Base-by-base conservation (phyloP, 1,140 invertebrate species). In the Drosophila kanapiae region DNA sequence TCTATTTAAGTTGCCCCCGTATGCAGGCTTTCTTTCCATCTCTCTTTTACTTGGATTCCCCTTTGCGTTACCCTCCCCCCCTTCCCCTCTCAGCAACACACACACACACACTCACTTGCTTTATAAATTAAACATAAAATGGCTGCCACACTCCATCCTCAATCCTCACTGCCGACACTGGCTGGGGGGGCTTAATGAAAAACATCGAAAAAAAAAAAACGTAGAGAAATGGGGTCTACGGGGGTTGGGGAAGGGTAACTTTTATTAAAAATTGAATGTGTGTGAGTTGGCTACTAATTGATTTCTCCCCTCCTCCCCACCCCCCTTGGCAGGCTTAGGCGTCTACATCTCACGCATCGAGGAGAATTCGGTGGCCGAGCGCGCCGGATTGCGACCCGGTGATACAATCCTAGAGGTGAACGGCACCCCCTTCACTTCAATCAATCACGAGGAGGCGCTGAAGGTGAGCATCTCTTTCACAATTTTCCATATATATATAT, bases 321-420 rank as follows among this genome's bases (percentile, higher is more conserved):
- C 38, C 23, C 27, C 31, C 33, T 59, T 40, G 6, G 16, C 94
- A 97, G 96, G 96, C 82, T 95, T 96, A 75, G 96, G 97, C 86
- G 97, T 98, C 82, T 97, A 97, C 93, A 97, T 97, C 93, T 97
- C 97, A 78, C 94, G 97, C 78, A 96, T 97, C 71, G 97, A 97
- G 92, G 96, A 97, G 91, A 96, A 96, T 61, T 97, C 97, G 81
- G 95, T 97, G 63, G 97, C 97, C 57, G 97, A 97, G 92, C 94
- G 96, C 69, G 96, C 96, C 76, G 97, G 97, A 75, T 94, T 98
- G 58, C 95, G 96, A 83, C 96, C 97, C 70, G 97, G 97, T 70
- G 97, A 98, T 94, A 97, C 97, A 87, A 97, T 98, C 90, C 94
- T 98, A 77, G 96, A 97, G 93, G 97, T 97, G 69, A 98, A 98